A percentile compares a stretch with the other conserved stretches of the same genome.
Conservation (phyloP, 2,113 vertebrate species). For the Bubalus kerabau region DNA sequence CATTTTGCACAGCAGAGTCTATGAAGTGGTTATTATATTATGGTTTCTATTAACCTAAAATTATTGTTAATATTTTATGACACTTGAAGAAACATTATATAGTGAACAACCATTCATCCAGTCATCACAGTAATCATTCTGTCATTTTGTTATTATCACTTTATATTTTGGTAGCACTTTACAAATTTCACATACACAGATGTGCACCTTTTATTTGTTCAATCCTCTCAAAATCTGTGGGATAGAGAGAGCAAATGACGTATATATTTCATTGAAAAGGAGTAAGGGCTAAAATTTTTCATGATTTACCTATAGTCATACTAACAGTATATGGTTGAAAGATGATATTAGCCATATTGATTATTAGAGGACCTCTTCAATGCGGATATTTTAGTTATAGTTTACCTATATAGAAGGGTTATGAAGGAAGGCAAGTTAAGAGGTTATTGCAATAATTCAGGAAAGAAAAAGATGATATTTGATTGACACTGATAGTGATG, state of each 20-base stretch:
- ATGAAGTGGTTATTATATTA: conserved; percentile 18
- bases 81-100: not conserved
- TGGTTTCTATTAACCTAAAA: conserved; percentile 42
- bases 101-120: not conserved
- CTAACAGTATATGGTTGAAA: not conserved
- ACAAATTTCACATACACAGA: not conserved
- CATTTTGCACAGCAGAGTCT: conserved; percentile 28
- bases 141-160: not conserved
- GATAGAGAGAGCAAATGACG: not conserved
- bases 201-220: not conserved
- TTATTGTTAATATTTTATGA: conserved; percentile 14
- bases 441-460: not conserved
- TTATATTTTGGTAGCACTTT: not conserved
- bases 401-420: not conserved
- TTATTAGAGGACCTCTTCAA: not conserved
- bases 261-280: not conserved
- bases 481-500: not conserved
- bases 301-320: not conserved
- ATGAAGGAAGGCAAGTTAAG: not conserved
- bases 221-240: not conserved
- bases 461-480: not conserved
- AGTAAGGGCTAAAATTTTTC: not conserved
- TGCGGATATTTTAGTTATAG: not conserved
- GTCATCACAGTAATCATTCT: not conserved
- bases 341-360: not conserved